Percentiles rank a stretch among this genome's conserved stretches.
Conservation (phyloP, 2,888 invertebrate species). For the Plusia festucae region DNA sequence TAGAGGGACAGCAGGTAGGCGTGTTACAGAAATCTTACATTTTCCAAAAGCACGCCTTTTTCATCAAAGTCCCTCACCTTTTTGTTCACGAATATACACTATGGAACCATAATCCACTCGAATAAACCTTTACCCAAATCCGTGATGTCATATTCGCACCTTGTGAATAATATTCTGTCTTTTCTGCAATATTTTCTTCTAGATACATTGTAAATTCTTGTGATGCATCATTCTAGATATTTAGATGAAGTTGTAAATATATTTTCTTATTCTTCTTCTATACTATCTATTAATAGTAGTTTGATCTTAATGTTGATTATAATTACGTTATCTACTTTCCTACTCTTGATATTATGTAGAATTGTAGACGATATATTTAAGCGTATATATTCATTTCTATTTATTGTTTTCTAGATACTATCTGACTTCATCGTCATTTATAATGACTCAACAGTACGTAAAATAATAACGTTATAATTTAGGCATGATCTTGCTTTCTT, state of each 20-base stretch:
- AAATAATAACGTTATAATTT: slow-evolving; percentile 50
- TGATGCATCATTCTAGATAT: slow-evolving; percentile 47
- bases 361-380: slow-evolving; percentile 39
- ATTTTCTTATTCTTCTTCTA: slow-evolving; percentile 36
- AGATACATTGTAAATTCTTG: slow-evolving; percentile 63
- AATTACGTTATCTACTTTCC: slow-evolving; percentile 37
- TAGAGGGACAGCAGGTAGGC: slow-evolving; percentile 99
- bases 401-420: slow-evolving; percentile 60
- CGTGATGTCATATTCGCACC: slow-evolving; percentile 83
- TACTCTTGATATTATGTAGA: slow-evolving; percentile 21
- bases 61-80: slow-evolving; percentile 79
- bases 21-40: slow-evolving; percentile 79
- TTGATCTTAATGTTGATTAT: slow-evolving; percentile 53
- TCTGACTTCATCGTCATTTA: slow-evolving; percentile 54
- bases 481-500: slow-evolving; percentile 52
- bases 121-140: slow-evolving; percentile 69
- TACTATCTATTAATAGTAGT: slow-evolving; percentile 57
- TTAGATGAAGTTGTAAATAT: slow-evolving; percentile 59
- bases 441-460: slow-evolving; percentile 54
- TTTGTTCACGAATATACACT: slow-evolving; percentile 75
- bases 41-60: slow-evolving; percentile 85
- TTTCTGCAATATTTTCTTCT: slow-evolving; percentile 76
- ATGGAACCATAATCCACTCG: slow-evolving; percentile 74
- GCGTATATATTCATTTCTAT: slow-evolving; percentile 48
- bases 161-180: slow-evolving; percentile 87